Base-by-base conservation (phyloP, 2,888 invertebrate genomes). In the Tuta absoluta region DNA sequence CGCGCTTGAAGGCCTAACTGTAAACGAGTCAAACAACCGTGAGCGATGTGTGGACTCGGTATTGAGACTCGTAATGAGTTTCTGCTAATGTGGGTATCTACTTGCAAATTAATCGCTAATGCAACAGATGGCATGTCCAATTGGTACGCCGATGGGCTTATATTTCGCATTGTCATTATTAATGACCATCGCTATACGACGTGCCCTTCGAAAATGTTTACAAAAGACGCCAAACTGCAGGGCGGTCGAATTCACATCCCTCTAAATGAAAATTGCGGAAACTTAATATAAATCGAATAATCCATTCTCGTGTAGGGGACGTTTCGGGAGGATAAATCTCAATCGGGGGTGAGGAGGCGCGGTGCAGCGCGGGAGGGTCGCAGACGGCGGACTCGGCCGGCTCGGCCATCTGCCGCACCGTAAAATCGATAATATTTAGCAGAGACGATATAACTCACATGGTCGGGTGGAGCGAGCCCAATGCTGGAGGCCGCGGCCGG, bases 281-380 rank as follows among this genome's bases (percentile, higher is more conserved):
- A 91, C 89, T 86, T 87, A 90, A 90, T 91, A 90, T 89, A 91
- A 91, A 90, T 89, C 87, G 89, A 84, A 90, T 91, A 89, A 91
- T 87, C 85, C 82, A 86, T 84, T 87, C 80, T 82, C 78, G 81
- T 82, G 82, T 81, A 82, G 87, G 91, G 89, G 86, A 84, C 80
- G 82, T 86, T 89, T 87, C 78, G 86, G 85, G 84, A 80, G 87
- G 85, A 89, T 89, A 87, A 88, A 89, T 89, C 87, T 89, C 84
- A 85, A 89, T 89, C 84, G 87, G 89, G 89, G 91, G 88, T 81
- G 87, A 82, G 79, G 84, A 71, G 81, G 72, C 71, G 80, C 74
- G 74, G 80, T 74, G 80, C 78, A 79, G 79, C 77, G 83, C 76
- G 81, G 81, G 84, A 79, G 85, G 84, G 82, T 77, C 77, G 76